These are phyloP conservation scores for Pemphredon lugubris DNA, from an alignment of 2,888 invertebrate genomes.

Conservation along the genomic window DNA sequence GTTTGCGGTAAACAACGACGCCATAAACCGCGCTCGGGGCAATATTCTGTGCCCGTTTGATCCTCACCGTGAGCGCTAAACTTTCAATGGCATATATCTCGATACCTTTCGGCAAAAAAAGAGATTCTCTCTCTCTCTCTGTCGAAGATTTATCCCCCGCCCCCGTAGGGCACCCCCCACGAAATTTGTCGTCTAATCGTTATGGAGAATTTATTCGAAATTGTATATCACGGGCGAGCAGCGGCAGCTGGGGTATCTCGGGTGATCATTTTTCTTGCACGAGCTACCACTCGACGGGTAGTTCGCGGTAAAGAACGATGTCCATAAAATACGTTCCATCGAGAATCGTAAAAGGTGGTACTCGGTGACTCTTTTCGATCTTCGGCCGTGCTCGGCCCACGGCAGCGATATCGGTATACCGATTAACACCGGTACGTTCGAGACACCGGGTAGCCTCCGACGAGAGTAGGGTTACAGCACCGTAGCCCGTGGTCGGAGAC, in stretches of 20 bases:
- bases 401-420: neutral
- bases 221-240: neutral
- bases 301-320: constrained; percentile 48
- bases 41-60: neutral
- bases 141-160: neutral
- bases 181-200: constrained; percentile 6
- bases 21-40: constrained; percentile 4
- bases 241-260: neutral
- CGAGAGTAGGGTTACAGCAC: constrained; percentile 74
- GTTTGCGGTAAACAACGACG: constrained; percentile 5
- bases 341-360: constrained; percentile 42
- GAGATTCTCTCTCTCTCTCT: neutral
- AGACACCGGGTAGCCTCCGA: constrained; percentile 72
- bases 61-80: neutral
- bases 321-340: constrained; percentile 48
- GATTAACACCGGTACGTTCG: constrained; percentile 50
- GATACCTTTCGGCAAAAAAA: too few species aligned
- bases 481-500: constrained; percentile 72
- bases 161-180: neutral
- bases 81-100: neutral
- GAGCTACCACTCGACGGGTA: constrained; percentile 46
- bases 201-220: constrained; percentile 19
- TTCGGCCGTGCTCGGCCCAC: constrained; percentile 21
- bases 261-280: constrained; percentile 43
- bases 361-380: constrained; percentile 43